These are phyloP conservation scores for Euzetes globulus DNA, from an alignment of 2,888 invertebrate species.

Conservation along the genomic window DNA sequence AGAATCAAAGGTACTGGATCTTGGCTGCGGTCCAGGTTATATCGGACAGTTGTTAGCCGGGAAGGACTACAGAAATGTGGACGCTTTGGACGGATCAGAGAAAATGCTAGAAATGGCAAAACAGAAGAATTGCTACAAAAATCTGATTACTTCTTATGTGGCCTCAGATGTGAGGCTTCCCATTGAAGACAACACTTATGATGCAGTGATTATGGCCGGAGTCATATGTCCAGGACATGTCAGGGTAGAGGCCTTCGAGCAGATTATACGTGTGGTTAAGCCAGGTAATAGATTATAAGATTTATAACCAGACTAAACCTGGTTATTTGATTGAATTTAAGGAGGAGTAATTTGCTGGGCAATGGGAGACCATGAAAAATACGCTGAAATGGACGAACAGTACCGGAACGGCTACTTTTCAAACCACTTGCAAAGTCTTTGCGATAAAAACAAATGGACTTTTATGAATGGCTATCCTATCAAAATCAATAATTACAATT, in stretches of 20 bases:
- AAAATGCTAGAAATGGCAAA: slow-evolving; percentile 29
- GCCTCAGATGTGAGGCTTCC: slow-evolving; percentile 16
- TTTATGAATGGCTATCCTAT: too few relatives aligned
- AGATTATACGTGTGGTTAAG: slow-evolving; percentile 22
- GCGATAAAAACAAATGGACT: too few relatives aligned
- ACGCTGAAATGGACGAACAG: too few relatives aligned
- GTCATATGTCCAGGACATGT: slow-evolving; percentile 34
- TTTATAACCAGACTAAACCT: too few relatives aligned
- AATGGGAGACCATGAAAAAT: too few relatives aligned
- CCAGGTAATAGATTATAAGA: too few relatives aligned
- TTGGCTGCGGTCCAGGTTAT: slow-evolving; percentile 32
- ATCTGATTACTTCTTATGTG: slow-evolving; percentile 1
- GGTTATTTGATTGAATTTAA: too few relatives aligned
- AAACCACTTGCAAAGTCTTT: too few relatives aligned
- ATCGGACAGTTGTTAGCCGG: slow-evolving; percentile 29
- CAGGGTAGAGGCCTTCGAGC: too few relatives aligned
- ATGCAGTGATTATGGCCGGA: slow-evolving; percentile 32
- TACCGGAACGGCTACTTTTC: too few relatives aligned
- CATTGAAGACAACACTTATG: slow-evolving; percentile 23
- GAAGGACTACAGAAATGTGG: slow-evolving; percentile 30
- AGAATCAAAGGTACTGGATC: slow-evolving; percentile 31
- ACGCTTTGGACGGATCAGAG: slow-evolving; percentile 34
- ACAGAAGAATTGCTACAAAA: slow-evolving; percentile 26
- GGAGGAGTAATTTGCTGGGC: too few relatives aligned
- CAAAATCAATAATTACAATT: too few relatives aligned